These are phyloP conservation scores for Parauchenoglanis ngamensis DNA, from an alignment of 2,797 vertebrate species.

Conservation along the genomic window DNA sequence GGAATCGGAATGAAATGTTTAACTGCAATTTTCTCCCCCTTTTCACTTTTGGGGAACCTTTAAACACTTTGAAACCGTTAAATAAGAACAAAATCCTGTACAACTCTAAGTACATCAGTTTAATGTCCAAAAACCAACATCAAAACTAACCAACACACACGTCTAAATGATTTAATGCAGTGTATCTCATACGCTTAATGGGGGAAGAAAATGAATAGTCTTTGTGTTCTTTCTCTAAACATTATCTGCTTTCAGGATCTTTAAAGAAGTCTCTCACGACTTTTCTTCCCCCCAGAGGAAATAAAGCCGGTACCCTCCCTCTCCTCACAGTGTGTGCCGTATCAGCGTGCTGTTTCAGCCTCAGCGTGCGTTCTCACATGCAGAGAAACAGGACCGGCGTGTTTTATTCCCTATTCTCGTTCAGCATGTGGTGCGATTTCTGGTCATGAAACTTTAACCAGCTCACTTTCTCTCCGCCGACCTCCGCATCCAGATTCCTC, in stretches of 20 bases:
- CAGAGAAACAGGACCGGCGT: neutral
- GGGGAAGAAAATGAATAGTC: neutral
- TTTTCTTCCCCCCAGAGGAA: neutral
- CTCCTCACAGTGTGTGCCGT: neutral
- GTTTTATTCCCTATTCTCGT: constrained; percentile 1
- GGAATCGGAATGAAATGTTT: neutral
- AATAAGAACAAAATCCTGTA: too few species aligned
- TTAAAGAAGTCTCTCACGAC: neutral
- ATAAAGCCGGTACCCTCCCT: neutral
- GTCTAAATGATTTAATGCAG: neutral
- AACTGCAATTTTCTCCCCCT: neutral
- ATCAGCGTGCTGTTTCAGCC: neutral
- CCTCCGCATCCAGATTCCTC: neutral
- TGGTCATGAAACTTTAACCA: constrained; percentile 25
- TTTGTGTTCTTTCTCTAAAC: neutral
- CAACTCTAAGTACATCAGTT: too few species aligned
- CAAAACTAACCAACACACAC: neutral
- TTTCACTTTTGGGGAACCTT: neutral
- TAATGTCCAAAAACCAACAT: neutral
- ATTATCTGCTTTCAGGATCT: neutral
- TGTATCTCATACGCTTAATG: neutral
- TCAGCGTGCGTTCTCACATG: neutral
- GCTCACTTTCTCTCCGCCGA: neutral
- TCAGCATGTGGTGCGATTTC: neutral
- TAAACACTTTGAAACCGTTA: neutral